Evolutionary conservation across 1,140 invertebrate genomes (phyloP), one percentile per base, ranked within the genome.

Genomic region (Uloborus diversus): DNA sequence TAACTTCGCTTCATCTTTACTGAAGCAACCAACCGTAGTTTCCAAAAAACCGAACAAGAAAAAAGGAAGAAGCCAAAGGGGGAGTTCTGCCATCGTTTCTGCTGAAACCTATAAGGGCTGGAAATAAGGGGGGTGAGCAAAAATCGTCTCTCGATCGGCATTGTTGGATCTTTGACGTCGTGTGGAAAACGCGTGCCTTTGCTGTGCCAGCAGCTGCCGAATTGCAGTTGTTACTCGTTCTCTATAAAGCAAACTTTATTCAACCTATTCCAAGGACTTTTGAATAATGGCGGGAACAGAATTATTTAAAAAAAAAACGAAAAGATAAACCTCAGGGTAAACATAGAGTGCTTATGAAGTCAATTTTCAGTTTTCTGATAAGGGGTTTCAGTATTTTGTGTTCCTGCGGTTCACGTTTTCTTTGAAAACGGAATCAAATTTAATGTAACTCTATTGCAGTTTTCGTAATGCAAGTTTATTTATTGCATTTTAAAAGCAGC

Each of bases 171-270:
- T 53, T 25, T 23, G 35, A 51, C 23, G 23, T 71, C 68, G 68
- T 56, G 68, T 71, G 68, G 32, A 13, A 53, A 27, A 28, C 68
- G 53, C 68, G 68, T 59, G 61, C 61, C 61, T 30, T 28, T 14
- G 25, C 14, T 64, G 68, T 20, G 33, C 9, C 11, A 11, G 33
- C 68, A 71, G 68, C 49, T 71, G 68, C 30, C 23, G 14, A 20
- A 56, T n/a, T 56, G 23, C 28, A 3, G 23, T 42, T 42, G 37
- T 17, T 9, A 42, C 37, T n/a, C 37, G 37, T 42, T 42, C 37
- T n/a, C n/a, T n/a, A n/a, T 9, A 42, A 42, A 13, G 37, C 17
- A 17, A 42, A n/a, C n/a, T n/a, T n/a, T n/a, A n/a, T n/a, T n/a
- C n/a, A n/a, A n/a, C n/a, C n/a, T n/a, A n/a, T n/a, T n/a, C n/a